Evolutionary conservation across 2,113 vertebrate species (phyloP).

Genomic region (Tupaia tana): DNA sequence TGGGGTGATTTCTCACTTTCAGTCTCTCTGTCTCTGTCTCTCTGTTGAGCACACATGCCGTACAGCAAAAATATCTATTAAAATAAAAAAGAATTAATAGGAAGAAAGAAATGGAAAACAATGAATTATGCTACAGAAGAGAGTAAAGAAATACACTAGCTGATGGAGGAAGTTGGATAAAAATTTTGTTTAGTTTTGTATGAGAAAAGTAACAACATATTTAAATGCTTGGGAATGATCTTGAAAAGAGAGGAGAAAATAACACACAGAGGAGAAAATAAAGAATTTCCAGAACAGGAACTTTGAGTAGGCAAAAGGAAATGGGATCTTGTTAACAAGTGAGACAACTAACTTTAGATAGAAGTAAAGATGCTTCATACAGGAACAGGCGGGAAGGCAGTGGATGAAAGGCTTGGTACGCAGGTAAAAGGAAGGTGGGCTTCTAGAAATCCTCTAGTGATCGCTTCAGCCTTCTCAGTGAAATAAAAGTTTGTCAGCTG

Average conservation of each 20-base stretch:
- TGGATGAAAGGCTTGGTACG: background rate
- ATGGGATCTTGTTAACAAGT: background rate
- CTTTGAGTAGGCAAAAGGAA: background rate
- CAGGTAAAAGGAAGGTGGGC: background rate
- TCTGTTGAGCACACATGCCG: too few species aligned
- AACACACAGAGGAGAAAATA: background rate
- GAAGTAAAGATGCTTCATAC: background rate
- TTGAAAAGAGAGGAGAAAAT: background rate
- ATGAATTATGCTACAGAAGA: background rate
- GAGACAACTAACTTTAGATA: background rate
- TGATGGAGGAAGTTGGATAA: background rate
- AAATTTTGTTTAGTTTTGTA: background rate
- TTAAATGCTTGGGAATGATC: background rate
- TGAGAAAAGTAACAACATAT: background rate
- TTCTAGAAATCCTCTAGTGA: slow-evolving; percentile 46
- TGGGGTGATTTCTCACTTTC: too few species aligned
- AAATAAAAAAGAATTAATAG: background rate
- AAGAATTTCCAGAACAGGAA: background rate
- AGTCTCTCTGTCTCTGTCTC: too few species aligned
- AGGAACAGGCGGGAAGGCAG: background rate
- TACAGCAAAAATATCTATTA: too few species aligned
- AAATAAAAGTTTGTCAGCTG: background rate
- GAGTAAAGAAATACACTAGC: background rate
- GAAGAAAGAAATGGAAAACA: background rate
- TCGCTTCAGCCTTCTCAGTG: background rate